Evolutionary conservation across 2,797 vertebrate species (phyloP).

Genomic region (Vireo griseus): DNA sequence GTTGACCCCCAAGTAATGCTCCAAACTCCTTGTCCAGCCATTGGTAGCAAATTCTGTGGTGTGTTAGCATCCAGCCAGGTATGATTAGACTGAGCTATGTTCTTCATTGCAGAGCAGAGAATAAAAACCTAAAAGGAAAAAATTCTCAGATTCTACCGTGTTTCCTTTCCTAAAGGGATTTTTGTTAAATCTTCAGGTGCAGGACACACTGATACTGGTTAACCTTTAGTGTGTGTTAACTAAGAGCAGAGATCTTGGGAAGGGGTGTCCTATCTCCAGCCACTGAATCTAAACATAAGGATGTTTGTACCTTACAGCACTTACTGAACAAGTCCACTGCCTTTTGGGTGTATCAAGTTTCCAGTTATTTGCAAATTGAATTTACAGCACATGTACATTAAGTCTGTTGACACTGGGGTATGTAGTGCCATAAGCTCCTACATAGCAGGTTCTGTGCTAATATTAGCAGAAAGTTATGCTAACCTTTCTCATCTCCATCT

Average conservation of each 20-base stretch:
- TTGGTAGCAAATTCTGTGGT: background rate
- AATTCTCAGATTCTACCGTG: background rate
- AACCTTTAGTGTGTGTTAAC: background rate
- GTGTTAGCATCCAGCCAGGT: background rate
- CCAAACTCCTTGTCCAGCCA: background rate
- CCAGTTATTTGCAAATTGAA: slow-evolving; percentile 8
- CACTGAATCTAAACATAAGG: background rate
- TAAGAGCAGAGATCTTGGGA: background rate
- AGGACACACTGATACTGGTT: background rate
- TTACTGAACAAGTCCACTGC: background rate
- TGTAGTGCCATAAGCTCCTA: background rate
- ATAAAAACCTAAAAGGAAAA: background rate
- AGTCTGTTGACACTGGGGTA: background rate
- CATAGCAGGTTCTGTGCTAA: slow-evolving; percentile 1
- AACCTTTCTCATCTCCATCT: background rate
- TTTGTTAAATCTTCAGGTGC: background rate
- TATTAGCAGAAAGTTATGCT: slow-evolving; percentile 10
- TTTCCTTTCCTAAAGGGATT: background rate
- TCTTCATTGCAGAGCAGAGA: background rate
- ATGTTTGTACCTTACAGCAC: background rate
- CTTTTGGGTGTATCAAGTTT: background rate
- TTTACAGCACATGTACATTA: background rate
- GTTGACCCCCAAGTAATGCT: background rate
- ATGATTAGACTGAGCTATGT: background rate
- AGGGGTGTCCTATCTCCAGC: background rate